Evolutionary conservation across 2,888 invertebrate species (phyloP).

Genomic region (Aproaerema taeniolella): DNA sequence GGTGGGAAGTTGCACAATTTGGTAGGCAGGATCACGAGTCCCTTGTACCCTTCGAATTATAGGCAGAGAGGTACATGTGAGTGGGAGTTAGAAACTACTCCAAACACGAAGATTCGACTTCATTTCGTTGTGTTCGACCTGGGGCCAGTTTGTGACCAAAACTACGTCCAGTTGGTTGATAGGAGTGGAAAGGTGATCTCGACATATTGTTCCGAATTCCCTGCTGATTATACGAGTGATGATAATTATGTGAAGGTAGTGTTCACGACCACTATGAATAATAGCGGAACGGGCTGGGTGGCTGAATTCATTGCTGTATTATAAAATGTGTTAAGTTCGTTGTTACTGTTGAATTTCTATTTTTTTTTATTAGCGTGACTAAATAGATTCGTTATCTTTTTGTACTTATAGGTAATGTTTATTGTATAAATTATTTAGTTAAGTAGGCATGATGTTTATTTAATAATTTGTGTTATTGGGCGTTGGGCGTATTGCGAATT

Average conservation of each 20-base stretch:
- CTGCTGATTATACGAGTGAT: constrained; percentile 71
- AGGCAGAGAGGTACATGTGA: constrained; percentile 47
- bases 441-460: too few relatives aligned
- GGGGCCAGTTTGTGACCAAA: constrained; percentile 80
- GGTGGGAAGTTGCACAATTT: constrained; percentile 49
- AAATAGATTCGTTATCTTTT: too few relatives aligned
- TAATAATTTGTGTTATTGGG: too few relatives aligned
- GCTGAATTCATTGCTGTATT: constrained; percentile 45
- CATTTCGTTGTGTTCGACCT: constrained; percentile 77
- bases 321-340: too few relatives aligned
- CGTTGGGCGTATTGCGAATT: too few relatives aligned
- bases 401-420: too few relatives aligned
- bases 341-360: too few relatives aligned
- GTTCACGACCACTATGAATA: constrained; percentile 81
- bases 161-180: constrained; percentile 82
- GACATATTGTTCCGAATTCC: constrained; percentile 73
- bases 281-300: constrained; percentile 84
- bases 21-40: constrained; percentile 55
- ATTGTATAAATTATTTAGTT: too few relatives aligned
- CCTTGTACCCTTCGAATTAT: constrained; percentile 54
- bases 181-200: constrained; percentile 47
- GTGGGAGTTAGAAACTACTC: constrained; percentile 60
- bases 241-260: constrained; percentile 78
- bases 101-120: constrained; percentile 39
- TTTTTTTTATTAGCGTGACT: too few relatives aligned